These are phyloP conservation scores for Hippocampus kuda DNA, from an alignment of 2,797 vertebrate species.

Conservation along the genomic window DNA sequence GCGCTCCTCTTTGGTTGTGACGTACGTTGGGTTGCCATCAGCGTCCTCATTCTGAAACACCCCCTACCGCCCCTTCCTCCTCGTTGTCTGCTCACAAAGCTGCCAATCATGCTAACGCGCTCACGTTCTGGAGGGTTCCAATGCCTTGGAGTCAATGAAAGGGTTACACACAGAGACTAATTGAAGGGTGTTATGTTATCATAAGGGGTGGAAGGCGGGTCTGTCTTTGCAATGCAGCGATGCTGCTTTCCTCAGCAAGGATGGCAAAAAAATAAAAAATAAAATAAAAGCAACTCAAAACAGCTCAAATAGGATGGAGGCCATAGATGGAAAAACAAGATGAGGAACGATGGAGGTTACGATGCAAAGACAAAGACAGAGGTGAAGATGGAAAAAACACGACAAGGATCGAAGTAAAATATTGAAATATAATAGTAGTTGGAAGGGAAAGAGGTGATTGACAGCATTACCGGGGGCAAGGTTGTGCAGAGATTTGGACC, in stretches of 20 bases:
- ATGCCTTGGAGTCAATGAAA: neutral
- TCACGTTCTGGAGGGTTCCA: neutral
- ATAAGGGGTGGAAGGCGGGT: neutral
- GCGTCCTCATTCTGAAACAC: slow-evolving; percentile 17
- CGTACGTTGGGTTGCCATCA: slow-evolving; percentile 28
- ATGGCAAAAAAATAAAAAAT: neutral
- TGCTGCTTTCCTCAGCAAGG: neutral
- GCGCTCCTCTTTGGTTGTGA: slow-evolving; percentile 41
- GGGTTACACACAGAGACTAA: neutral
- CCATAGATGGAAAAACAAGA: slow-evolving; percentile 26
- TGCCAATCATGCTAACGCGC: slow-evolving; percentile 25
- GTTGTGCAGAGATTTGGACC: neutral
- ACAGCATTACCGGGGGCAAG: neutral
- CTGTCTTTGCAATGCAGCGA: neutral
- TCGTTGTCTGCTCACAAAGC: slow-evolving; percentile 22
- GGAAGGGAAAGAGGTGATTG: neutral
- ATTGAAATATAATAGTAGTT: neutral
- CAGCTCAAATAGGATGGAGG: slow-evolving; percentile 25
- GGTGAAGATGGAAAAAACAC: slow-evolving; percentile 33
- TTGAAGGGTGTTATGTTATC: neutral
- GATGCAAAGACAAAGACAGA: slow-evolving; percentile 27
- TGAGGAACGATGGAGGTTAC: neutral
- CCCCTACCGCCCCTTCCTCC: neutral
- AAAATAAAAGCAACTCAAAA: neutral
- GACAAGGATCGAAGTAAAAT: neutral